These are phyloP conservation scores for Protosalanx chinensis DNA, from an alignment of 2,797 vertebrate species.

Conservation along the genomic window DNA sequence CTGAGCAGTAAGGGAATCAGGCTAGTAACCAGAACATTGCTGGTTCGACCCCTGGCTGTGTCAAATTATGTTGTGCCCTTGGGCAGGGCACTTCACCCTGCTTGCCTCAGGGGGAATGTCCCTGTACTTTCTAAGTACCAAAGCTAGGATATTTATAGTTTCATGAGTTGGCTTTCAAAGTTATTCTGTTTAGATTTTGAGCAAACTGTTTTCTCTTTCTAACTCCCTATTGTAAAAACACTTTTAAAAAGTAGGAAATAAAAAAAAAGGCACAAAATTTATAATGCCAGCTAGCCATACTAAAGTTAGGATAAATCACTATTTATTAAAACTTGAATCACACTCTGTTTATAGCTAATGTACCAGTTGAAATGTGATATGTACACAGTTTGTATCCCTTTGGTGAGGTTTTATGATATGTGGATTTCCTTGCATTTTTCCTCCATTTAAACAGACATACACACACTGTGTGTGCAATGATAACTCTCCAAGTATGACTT, in stretches of 20 bases:
- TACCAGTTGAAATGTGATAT: conserved; percentile 35
- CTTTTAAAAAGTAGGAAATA: neutral
- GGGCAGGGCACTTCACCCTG: no score
- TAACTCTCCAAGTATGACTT: conserved; percentile 50
- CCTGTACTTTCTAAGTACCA: conserved; percentile 59
- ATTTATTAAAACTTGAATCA: conserved; percentile 35
- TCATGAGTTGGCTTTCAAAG: neutral
- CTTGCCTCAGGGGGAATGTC: no score
- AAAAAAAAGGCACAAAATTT: neutral
- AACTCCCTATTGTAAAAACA: neutral
- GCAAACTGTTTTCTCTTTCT: neutral
- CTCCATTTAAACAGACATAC: conserved; percentile 28
- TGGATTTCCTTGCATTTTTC: conserved; percentile 47
- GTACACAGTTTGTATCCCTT: conserved; percentile 44
- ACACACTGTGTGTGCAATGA: conserved; percentile 12
- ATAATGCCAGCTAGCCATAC: conserved; percentile 20
- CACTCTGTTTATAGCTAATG: conserved; percentile 43
- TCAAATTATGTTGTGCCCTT: no score
- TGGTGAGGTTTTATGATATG: conserved; percentile 46
- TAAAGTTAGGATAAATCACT: conserved; percentile 30
- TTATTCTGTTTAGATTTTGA: neutral
- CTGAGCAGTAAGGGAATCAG: no score
- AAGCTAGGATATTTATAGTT: neutral
- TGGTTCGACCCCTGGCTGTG: no score
- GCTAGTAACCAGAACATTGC: no score